A percentile compares a stretch with the other conserved stretches of the same genome.
These are phyloP conservation scores for Diplazon laetatorius DNA, from an alignment of 2,888 invertebrate genomes.

Conservation along the genomic window DNA sequence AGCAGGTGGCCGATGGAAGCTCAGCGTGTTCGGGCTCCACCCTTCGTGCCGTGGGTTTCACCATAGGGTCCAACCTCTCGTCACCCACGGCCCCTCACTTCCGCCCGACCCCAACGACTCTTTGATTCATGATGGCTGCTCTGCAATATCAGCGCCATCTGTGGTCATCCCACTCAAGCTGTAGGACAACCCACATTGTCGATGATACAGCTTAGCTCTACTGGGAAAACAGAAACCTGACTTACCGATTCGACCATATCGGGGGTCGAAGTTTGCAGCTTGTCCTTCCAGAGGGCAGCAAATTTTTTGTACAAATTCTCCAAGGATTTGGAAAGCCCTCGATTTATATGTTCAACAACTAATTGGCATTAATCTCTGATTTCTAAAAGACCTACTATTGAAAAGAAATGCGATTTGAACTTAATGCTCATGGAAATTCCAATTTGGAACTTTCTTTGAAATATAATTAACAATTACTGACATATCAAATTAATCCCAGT, in stretches of 20 bases:
- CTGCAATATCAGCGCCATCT: conserved; percentile 3
- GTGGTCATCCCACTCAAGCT: conserved; percentile 4
- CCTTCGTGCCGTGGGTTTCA: conserved; percentile 71
- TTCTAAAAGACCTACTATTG: too few species aligned
- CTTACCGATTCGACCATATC: neutral
- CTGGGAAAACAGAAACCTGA: conserved; percentile 22
- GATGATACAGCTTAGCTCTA: conserved; percentile 20
- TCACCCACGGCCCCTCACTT: conserved; percentile 68
- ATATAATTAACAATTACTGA: too few species aligned
- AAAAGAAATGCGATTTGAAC: neutral
- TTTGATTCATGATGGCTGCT: conserved; percentile 78
- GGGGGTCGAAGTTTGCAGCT: conserved; percentile 24
- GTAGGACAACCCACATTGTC: neutral
- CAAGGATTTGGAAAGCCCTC: too few species aligned
- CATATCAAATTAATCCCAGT: too few species aligned
- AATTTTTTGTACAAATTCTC: neutral
- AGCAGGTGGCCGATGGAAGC: conserved; percentile 68
- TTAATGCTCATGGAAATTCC: neutral
- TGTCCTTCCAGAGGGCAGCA: conserved; percentile 36
- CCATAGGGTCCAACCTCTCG: conserved; percentile 73
- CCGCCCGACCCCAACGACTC: conserved; percentile 58
- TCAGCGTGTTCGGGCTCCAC: conserved; percentile 74
- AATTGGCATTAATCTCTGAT: too few species aligned
- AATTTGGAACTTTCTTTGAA: too few species aligned
- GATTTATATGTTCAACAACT: too few species aligned